Base-by-base conservation (phyloP, 2,113 vertebrate genomes). In the Anseranas semipalmata region DNA sequence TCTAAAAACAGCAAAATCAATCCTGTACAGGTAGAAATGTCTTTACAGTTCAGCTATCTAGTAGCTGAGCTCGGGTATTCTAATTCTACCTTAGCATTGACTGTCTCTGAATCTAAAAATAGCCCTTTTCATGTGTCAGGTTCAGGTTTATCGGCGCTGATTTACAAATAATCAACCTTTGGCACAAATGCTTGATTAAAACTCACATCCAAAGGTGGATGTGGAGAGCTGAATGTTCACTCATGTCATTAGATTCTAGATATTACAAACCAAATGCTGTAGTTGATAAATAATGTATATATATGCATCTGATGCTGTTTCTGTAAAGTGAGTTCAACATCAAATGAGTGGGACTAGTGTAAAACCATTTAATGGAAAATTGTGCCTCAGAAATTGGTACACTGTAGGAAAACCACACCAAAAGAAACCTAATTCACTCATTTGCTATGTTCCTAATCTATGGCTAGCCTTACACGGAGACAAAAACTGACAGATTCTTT, bases 1-100 rank as follows among this genome's bases (percentile, higher is more conserved):
- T 98, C 97, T 97, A 94, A 98, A 97, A 97, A 78, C 30, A 97
- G 58, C 76, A 97, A 92, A 88, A 96, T 72, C 67, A 95, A 45
- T 63, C 91, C 87, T 89, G 80, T 70, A 70, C 82, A 96, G 88
- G 91, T 58, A 91, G 93, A 96, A 97, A 87, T 90, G 75, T 55
- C 93, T 87, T 93, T 95, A 52, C 35, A 74, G 65, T 96, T 91
- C 84, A 85, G 81, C 80, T 94, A 66, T 87, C 86, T 53, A 95
- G 81, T 76, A 96, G 70, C 80, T 97, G 78, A 94, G 43, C 53
- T 80, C n/a, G 17, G 52, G 53, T 96, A 97, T 96, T 94, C 81
- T 92, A 95, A 90, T 94, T 96, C 84, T 74, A 62, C 45, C 41
- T 48, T 80, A 84, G 33, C 3, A 5, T 37, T 37, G 48, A 94